A percentile compares a stretch with the other conserved stretches of the same genome.
phyloP scores from a whole-genome alignment of 2,113 vertebrate species.

The Trachemys scripta region DNA sequence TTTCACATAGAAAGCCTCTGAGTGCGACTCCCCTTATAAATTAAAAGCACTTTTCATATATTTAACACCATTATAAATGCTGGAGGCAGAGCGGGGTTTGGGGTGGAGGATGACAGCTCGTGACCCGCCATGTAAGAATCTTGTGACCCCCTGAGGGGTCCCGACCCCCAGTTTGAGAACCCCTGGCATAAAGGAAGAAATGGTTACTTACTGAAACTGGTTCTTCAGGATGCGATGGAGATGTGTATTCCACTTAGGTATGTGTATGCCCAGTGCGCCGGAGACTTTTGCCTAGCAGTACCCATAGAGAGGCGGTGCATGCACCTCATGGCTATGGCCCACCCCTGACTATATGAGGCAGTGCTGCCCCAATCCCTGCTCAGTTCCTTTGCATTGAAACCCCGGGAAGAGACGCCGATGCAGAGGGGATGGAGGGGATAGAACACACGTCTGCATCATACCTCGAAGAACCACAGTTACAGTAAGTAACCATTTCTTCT shows the following conservation, averaged over 20 bases:
- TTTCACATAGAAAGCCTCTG: too few relatives aligned
- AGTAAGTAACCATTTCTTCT: neutral
- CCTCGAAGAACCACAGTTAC: neutral
- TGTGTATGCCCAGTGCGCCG: neutral
- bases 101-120: too few relatives aligned
- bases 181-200: neutral
- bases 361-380: too few relatives aligned
- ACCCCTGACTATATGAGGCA: neutral
- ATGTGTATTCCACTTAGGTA: neutral
- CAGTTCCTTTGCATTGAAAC: neutral
- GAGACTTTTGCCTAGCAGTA: neutral
- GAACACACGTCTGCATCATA: neutral
- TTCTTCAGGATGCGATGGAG: neutral
- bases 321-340: neutral
- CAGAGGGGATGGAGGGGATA: neutral
- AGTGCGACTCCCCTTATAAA: too few relatives aligned
- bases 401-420: neutral
- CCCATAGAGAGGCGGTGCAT: neutral
- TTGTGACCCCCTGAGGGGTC: too few relatives aligned
- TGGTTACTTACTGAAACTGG: neutral
- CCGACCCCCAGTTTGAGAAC: too few relatives aligned
- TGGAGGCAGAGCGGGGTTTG: too few relatives aligned
- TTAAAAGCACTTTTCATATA: too few relatives aligned
- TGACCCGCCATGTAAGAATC: too few relatives aligned
- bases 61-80: too few relatives aligned